Conservation (phyloP, 2,888 invertebrate species). For the Diadegma fenestrale region DNA sequence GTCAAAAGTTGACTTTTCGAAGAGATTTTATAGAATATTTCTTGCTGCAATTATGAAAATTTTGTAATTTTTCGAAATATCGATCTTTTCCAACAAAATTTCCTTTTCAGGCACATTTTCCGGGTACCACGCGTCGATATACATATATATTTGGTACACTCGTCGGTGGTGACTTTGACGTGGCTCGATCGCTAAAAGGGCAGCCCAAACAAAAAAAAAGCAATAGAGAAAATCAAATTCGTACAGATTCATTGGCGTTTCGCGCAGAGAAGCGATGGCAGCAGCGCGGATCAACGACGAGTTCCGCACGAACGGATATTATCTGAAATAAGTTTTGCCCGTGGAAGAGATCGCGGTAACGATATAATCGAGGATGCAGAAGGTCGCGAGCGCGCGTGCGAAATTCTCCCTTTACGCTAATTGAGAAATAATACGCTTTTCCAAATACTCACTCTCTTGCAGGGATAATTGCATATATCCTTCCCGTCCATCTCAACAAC, state of each 20-base stretch:
- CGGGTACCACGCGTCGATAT: slow-evolving; percentile 40
- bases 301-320: slow-evolving; percentile 3
- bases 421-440: slow-evolving; percentile 71
- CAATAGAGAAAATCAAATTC: slow-evolving; percentile 37
- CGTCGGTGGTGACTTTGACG: slow-evolving; percentile 65
- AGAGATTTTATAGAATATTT: too few relatives aligned
- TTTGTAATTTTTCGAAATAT: too few relatives aligned
- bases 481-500: slow-evolving; percentile 43
- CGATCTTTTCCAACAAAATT: too few relatives aligned
- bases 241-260: slow-evolving; percentile 11
- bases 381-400: slow-evolving; percentile 45
- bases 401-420: slow-evolving; percentile 64
- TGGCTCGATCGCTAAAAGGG: slow-evolving; percentile 26
- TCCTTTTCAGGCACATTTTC: too few relatives aligned
- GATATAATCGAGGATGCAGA: slow-evolving; percentile 32
- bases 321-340: slow-evolving; percentile 24
- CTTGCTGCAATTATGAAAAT: too few relatives aligned
- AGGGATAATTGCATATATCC: slow-evolving; percentile 65
- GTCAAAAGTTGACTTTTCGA: too few relatives aligned
- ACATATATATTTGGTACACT: slow-evolving; percentile 21
- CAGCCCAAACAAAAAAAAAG: too few relatives aligned
- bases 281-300: slow-evolving; percentile 24
- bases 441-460: slow-evolving; percentile 56
- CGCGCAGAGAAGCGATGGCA: slow-evolving; percentile 25
- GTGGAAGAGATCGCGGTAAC: slow-evolving; percentile 24